These are phyloP conservation scores for Lucinisca nassula DNA, from an alignment of 2,888 invertebrate species.

Conservation along the genomic window DNA sequence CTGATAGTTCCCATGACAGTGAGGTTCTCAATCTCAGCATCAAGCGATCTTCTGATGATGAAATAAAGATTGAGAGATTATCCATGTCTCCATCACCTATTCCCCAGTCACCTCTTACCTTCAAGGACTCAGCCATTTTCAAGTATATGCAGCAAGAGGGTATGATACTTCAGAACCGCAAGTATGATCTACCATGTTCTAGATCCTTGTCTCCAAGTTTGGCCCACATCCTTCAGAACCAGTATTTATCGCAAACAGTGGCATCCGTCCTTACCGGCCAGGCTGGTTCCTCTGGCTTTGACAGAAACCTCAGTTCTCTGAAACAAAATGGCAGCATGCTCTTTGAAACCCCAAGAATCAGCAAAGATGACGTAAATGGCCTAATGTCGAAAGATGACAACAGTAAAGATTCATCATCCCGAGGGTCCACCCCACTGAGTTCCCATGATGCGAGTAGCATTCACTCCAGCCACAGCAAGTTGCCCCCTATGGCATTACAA, in stretches of 20 bases:
- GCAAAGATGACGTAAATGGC: conserved; percentile 10
- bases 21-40: conserved; percentile 94
- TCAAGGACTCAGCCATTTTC: conserved; percentile 83
- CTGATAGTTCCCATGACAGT: conserved; percentile 83
- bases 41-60: conserved; percentile 60
- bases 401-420: not conserved
- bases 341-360: conserved; percentile 36
- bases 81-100: conserved; percentile 24
- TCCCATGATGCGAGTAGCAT: not conserved
- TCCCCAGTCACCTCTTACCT: conserved; percentile 53
- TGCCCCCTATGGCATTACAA: conserved; percentile 15
- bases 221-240: conserved; percentile 65
- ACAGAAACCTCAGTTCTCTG: not conserved
- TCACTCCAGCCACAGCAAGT: not conserved
- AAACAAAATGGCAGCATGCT: conserved; percentile 42
- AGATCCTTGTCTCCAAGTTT: conserved; percentile 55
- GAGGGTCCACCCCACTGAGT: not conserved
- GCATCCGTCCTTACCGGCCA: conserved; percentile 42
- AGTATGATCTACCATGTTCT: conserved; percentile 39
- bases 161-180: conserved; percentile 68
- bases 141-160: conserved; percentile 87
- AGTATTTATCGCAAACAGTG: conserved; percentile 52
- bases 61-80: conserved; percentile 30
- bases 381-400: conserved; percentile 48
- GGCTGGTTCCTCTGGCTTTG: conserved; percentile 17